These are phyloP conservation scores for Galerucella calmariensis DNA, from an alignment of 2,888 invertebrate species.

Conservation along the genomic window DNA sequence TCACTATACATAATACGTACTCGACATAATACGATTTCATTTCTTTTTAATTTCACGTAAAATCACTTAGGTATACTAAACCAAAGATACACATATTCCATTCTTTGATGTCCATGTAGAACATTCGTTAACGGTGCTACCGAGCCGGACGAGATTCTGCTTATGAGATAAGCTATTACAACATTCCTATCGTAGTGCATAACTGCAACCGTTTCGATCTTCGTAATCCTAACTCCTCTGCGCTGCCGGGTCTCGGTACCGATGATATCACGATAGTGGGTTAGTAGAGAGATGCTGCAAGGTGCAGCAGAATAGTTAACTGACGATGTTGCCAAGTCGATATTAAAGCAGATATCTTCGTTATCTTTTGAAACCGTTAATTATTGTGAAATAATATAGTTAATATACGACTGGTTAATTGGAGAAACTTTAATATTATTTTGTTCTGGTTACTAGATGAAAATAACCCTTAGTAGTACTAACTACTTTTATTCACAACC, in stretches of 20 bases:
- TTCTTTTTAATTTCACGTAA: too few species aligned
- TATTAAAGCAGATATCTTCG: not conserved
- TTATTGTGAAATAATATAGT: too few species aligned
- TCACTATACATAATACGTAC: too few species aligned
- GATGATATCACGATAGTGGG: constrained; percentile 29
- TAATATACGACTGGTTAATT: too few species aligned
- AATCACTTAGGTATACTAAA: not conserved
- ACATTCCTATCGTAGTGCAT: not conserved
- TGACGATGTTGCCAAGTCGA: constrained; percentile 24
- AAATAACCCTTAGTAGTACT: too few species aligned
- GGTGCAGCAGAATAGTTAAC: constrained; percentile 25
- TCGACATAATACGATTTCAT: too few species aligned
- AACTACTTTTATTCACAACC: too few species aligned
- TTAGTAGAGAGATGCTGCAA: constrained; percentile 33
- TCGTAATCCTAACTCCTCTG: not conserved
- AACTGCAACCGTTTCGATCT: constrained; percentile 19
- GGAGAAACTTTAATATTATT: too few species aligned
- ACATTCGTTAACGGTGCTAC: not conserved
- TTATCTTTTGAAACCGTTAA: too few species aligned
- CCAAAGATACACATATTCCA: not conserved
- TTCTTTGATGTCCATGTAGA: not conserved
- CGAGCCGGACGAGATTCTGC: constrained; percentile 6
- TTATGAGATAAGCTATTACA: constrained; percentile 15
- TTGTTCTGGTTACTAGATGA: too few species aligned
- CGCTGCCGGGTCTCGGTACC: constrained; percentile 3